Evolutionary conservation across 2,797 vertebrate species (phyloP), one percentile per base, ranked within the genome.

Genomic region (Thunnus albacares): DNA sequence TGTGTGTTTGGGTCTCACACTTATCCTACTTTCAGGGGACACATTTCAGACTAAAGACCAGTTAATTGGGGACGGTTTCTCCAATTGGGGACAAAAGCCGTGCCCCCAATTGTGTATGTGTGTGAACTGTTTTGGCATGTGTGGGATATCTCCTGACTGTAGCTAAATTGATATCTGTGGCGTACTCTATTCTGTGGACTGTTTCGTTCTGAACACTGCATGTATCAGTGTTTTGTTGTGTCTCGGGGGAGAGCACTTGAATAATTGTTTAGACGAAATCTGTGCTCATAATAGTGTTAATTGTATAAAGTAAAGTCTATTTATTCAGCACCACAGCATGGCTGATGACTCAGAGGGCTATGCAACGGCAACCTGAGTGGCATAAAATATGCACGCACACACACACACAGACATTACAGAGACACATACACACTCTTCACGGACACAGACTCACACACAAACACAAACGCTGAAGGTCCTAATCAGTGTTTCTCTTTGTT

Each of bases 271-370:
- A 72, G 79, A 76, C 82, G 64, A 73, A 88, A 79, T 74, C 59
- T 71, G 69, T 67, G 85, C 72, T 82, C 75, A 70, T 53, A 80
- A 82, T 79, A 75, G 57, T 76, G 85, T 81, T 84, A 77, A 80
- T 66, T 75, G 75, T 80, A 59, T 88, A 89, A 88, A 90, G 13
- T 92, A 81, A 86, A 83, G 71, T n/a, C 22, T 87, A 56, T 86
- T 89, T 88, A 89, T 90, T 90, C 84, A 83, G 81, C 74, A 56
- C 24, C 66, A 60, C 67, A 53, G 85, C 81, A 57, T 49, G 26
- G 56, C 45, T 86, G 79, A 88, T 87, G 82, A 91, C 81, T 89
- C 89, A 65, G 30, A 75, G 87, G 63, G 65, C 63, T 62, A 26
- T 49, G 58, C 75, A 58, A 87, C 8, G 6, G 63, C 77, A 84